phyloP scores from a whole-genome alignment of 1,140 invertebrate species.

The Lasioglossum albipes region DNA sequence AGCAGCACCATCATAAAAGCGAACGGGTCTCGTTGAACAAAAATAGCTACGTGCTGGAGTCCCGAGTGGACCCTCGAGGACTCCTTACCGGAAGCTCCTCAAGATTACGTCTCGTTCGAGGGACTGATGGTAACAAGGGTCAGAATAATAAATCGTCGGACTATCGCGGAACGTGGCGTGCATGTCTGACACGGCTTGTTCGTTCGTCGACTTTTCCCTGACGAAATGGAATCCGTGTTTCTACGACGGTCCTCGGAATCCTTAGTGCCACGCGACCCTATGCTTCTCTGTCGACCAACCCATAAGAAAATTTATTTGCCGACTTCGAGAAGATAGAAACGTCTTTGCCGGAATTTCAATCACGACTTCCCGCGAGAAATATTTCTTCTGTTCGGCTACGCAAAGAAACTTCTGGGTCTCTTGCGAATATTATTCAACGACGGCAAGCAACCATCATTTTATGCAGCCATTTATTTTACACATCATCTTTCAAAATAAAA shows the following conservation, averaged over 20 bases:
- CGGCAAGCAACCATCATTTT: too few relatives aligned
- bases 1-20: too few relatives aligned
- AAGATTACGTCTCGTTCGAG: not conserved
- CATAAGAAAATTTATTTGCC: not conserved
- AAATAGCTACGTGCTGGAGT: not conserved
- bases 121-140: slow-evolving; percentile 8
- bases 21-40: not conserved
- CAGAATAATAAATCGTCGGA: slow-evolving; percentile 14
- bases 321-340: too few relatives aligned
- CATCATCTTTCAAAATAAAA: too few relatives aligned
- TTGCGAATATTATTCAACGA: too few relatives aligned
- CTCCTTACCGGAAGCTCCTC: slow-evolving; percentile 6
- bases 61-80: not conserved
- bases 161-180: not conserved
- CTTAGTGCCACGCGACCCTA: not conserved
- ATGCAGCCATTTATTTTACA: too few relatives aligned
- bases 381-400: too few relatives aligned
- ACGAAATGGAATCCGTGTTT: not conserved
- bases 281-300: not conserved
- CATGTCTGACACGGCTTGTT: not conserved
- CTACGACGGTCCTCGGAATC: not conserved
- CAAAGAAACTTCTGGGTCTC: too few relatives aligned
- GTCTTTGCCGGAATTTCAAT: too few relatives aligned
- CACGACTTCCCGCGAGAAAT: too few relatives aligned
- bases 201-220: not conserved